Evolutionary conservation across 1,140 invertebrate genomes (phyloP).

Genomic region (Eulimnadia texana): DNA sequence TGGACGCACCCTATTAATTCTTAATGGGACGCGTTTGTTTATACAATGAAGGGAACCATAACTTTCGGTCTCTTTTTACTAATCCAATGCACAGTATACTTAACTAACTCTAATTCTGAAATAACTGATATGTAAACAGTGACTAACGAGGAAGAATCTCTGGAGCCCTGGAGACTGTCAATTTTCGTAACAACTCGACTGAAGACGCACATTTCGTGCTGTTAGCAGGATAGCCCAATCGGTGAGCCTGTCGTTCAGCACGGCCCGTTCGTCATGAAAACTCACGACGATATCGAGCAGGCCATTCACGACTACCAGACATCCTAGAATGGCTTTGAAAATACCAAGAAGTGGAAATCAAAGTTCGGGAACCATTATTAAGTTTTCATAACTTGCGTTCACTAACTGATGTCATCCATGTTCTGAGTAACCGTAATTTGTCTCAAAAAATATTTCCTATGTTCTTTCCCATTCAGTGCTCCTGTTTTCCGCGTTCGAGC

Average conservation of each 20-base stretch:
- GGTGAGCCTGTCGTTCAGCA: slow-evolving; percentile 32
- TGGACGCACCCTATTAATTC: slow-evolving; percentile 25
- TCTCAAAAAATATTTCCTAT: too few species aligned
- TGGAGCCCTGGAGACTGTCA: slow-evolving; percentile 20
- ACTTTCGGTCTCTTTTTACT: too few species aligned
- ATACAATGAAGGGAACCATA: slow-evolving; percentile 26
- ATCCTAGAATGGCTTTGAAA: slow-evolving; percentile 32
- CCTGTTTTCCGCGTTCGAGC: too few species aligned
- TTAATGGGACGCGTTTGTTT: slow-evolving; percentile 30
- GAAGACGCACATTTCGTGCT: slow-evolving; percentile 24
- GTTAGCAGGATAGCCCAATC: slow-evolving; percentile 27
- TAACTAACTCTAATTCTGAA: too few species aligned
- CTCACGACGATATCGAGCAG: slow-evolving; percentile 29
- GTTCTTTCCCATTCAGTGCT: too few species aligned
- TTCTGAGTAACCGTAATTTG: too few species aligned
- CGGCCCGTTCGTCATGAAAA: slow-evolving; percentile 35
- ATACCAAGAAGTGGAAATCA: slow-evolving; percentile 23
- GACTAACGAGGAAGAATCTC: too few species aligned
- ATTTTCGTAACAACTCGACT: slow-evolving; percentile 20
- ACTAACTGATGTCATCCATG: too few species aligned
- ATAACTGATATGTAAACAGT: too few species aligned
- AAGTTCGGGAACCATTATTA: slow-evolving; percentile 18
- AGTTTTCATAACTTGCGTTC: too few species aligned
- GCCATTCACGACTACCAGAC: slow-evolving; percentile 28
- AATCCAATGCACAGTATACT: too few species aligned